Conservation (phyloP, 2,797 vertebrate species). For the Nyctibius grandis region DNA sequence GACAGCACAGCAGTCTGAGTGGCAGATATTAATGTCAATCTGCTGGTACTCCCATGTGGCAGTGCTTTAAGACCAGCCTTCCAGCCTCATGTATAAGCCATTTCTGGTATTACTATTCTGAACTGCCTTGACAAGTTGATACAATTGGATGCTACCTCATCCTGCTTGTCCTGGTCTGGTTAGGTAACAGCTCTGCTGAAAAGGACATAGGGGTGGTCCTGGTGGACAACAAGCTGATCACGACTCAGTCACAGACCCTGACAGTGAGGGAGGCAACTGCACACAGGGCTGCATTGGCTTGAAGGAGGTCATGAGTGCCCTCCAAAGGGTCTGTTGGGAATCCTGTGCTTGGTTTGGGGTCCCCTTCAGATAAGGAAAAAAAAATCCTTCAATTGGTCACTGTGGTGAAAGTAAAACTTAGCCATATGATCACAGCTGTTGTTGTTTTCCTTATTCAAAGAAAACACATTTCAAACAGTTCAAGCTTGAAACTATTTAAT, state of each 20-base stretch:
- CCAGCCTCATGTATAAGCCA: neutral
- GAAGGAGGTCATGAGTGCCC: neutral
- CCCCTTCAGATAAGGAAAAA: neutral
- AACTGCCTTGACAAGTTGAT: neutral
- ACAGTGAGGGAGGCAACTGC: neutral
- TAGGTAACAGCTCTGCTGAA: neutral
- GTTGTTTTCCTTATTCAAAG: neutral
- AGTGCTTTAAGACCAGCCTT: neutral
- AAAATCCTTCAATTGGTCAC: neutral
- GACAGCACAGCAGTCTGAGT: neutral
- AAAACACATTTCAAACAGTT: neutral
- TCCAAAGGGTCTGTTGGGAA: neutral
- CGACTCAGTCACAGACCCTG: neutral
- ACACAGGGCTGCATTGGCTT: neutral
- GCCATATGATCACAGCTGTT: neutral
- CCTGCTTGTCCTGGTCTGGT: neutral
- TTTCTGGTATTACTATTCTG: neutral
- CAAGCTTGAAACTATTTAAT: neutral
- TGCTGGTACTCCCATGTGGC: fast-evolving
- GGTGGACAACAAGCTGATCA: fast-evolving
- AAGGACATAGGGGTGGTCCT: neutral
- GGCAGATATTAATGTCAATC: neutral
- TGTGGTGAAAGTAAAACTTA: neutral
- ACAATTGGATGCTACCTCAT: neutral
- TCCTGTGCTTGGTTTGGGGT: neutral